Base-by-base conservation (phyloP, 64 coral and sea anemone genomes). In the Montipora foliosa region DNA sequence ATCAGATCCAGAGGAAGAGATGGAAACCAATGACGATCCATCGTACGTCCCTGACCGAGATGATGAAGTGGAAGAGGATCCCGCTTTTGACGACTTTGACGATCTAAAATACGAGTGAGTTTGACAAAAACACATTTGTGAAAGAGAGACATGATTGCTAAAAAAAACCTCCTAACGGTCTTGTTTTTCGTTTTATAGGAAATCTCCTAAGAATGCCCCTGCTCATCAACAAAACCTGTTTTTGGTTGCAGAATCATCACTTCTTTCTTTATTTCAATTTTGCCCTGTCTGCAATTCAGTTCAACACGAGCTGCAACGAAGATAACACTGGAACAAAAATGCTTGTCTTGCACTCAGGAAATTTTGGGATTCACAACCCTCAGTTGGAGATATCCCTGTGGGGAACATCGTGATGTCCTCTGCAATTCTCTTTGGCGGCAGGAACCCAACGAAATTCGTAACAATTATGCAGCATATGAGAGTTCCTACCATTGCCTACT, bases 401-500 rank as follows among this genome's bases (percentile, higher is more conserved):
- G 70, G 71, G 5, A 50, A 74, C 20, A 78, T 89, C n/a, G 49
- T 75, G 87, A 57, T 89, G 87, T 89, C 69, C 21, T 75, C 46
- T 44, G 49, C 70, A 58, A 89, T 89, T 4, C 59, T 89, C 11
- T 89, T 89, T 88, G 86, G 70, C 22, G 86, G 86, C 0, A 53
- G 53, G 17, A 89, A 75, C 46, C 87, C 87, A 29, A 20, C 87
- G 9, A 89, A 89, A n/a, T 44, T 89, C 4, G 19, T 89, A 17
- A 89, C 59, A 62, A 89, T 89, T 61, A 44, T 89, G 48, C 64
- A 58, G 20, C 87, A 89, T 24, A 89, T 89, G 74, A 89, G 79
- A 62, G 75, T 89, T 22, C 22, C 71, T 4, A 66, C 87, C 25
- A 89, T 89, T 45, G 49, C 15, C 3, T 78, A 89, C 17, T 89